These are phyloP conservation scores for Lepisosteus oculatus DNA, from an alignment of 2,113 vertebrate species.

Conservation along the genomic window DNA sequence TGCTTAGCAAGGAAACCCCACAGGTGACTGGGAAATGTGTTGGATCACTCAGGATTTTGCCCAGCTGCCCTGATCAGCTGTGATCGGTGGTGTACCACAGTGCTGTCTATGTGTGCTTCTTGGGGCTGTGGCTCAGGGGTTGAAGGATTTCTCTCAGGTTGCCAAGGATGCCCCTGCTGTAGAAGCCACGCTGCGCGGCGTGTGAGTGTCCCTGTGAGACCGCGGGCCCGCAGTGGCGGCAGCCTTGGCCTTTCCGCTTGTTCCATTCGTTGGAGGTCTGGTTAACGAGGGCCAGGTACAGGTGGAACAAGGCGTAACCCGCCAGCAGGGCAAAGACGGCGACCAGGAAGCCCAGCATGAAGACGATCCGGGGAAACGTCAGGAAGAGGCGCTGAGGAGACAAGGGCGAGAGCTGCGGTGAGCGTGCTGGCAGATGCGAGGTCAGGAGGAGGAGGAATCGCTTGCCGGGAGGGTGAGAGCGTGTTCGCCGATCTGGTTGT, in stretches of 20 bases:
- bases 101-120: constrained; percentile 49
- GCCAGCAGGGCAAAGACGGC: constrained; percentile 78
- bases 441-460: too few relatives aligned
- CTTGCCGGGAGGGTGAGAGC: too few relatives aligned
- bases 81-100: too few relatives aligned
- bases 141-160: constrained; percentile 83
- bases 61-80: too few relatives aligned
- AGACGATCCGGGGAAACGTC: constrained; percentile 86
- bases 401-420: not conserved
- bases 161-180: constrained; percentile 69
- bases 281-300: constrained; percentile 80
- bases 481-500: too few relatives aligned
- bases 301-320: constrained; percentile 76
- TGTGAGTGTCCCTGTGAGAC: constrained; percentile 25
- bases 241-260: constrained; percentile 54
- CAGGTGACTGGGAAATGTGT: too few relatives aligned
- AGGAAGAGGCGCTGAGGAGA: constrained; percentile 83
- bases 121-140: constrained; percentile 40
- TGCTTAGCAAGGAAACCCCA: too few relatives aligned
- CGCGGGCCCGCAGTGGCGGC: constrained; percentile 56
- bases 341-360: constrained; percentile 86
- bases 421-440: too few relatives aligned
- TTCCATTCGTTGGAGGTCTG: constrained; percentile 91
- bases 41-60: too few relatives aligned
- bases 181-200: constrained; percentile 53